Base-by-base conservation (phyloP, 1,140 invertebrate species). In the Cydia strobilella region DNA sequence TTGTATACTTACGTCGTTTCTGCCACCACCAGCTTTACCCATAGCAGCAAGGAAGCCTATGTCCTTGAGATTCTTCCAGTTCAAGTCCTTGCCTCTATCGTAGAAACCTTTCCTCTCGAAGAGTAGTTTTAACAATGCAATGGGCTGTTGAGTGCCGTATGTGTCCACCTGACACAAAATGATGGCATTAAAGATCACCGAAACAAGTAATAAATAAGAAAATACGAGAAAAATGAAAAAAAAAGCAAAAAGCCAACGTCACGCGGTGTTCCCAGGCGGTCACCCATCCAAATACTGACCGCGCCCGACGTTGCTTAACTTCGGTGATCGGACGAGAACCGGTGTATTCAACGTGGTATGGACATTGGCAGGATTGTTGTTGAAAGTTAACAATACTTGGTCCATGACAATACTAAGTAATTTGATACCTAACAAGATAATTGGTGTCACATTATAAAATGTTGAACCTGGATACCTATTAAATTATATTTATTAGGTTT, bases 121-220 rank as follows among this genome's bases (percentile, higher is more conserved):
- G 1, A 98, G 87, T 20, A 98, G 88, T 89, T 98, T 98, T 1
- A 99, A 90, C 9, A 98, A 87, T 0, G 98, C 98, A 77, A 98
- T 98, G 0, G 98, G 97, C 84, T 98, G 98, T 90, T 98, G 97
- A 0, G 97, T 98, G 1, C 97, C 97, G 85, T 98, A 98, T 1
- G 95, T 96, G 86, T 96, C 96, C 15, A 93, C 91, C 93, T 93
- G 72, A 54, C 78, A 23, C 76, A 80, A 62, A 72, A 42, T 6
- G 51, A 18, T 42, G 62, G 27, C 3, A 10, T 39, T n/a, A 15
- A 9, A 25, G 13, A 48, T 15, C 3, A 15, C 45, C 15, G 45
- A 15, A 9, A 48, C 4, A 4, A 48, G n/a, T 48, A 62, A 63
- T 23, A 25, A 63, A 39, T 9, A 15, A 18, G 27, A 13, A 39